A percentile compares a stretch with the other conserved stretches of the same genome.
phyloP scores from a whole-genome alignment of 2,888 invertebrate genomes.

The Apodemia zela region DNA sequence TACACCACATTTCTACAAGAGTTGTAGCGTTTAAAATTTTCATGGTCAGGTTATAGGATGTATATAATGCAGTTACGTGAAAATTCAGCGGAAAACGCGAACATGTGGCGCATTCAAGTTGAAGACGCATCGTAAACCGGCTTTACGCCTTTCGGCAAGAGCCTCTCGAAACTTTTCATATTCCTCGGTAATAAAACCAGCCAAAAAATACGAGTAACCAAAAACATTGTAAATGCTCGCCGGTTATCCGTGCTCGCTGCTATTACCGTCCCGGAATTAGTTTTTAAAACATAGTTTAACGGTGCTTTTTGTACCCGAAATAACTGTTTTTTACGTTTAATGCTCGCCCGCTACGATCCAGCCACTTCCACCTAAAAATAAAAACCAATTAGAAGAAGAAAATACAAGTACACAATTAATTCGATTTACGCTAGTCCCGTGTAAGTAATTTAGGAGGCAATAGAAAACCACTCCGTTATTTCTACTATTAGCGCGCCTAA shows the following conservation, averaged over 20 bases:
- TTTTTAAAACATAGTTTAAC: slow-evolving; percentile 72
- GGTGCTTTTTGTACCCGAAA: slow-evolving; percentile 60
- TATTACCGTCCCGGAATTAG: slow-evolving; percentile 59
- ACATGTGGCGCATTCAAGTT: slow-evolving; percentile 71
- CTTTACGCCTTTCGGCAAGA: slow-evolving; percentile 72
- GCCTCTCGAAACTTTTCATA: slow-evolving; percentile 79
- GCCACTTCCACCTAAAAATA: slow-evolving; percentile 44
- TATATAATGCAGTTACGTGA: slow-evolving; percentile 65
- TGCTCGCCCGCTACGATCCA: slow-evolving; percentile 36
- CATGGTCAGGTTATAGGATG: slow-evolving; percentile 74
- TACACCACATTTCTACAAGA: slow-evolving; percentile 52
- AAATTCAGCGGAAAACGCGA: slow-evolving; percentile 62
- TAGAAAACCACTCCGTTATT: slow-evolving; percentile 10
- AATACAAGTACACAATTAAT: slow-evolving; percentile 4
- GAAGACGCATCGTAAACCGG: slow-evolving; percentile 74
- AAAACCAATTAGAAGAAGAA: slow-evolving; percentile 20
- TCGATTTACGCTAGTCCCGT: slow-evolving; percentile 1
- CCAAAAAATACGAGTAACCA: slow-evolving; percentile 77
- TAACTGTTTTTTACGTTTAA: slow-evolving; percentile 51
- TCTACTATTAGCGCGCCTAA: neutral
- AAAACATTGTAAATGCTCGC: slow-evolving; percentile 78
- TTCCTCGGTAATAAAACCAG: slow-evolving; percentile 73
- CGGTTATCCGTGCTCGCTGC: slow-evolving; percentile 61
- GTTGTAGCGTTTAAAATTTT: slow-evolving; percentile 69
- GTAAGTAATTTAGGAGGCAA: slow-evolving; percentile 11